Base-by-base conservation (phyloP, 2,113 vertebrate species). In the Istiophorus platypterus region DNA sequence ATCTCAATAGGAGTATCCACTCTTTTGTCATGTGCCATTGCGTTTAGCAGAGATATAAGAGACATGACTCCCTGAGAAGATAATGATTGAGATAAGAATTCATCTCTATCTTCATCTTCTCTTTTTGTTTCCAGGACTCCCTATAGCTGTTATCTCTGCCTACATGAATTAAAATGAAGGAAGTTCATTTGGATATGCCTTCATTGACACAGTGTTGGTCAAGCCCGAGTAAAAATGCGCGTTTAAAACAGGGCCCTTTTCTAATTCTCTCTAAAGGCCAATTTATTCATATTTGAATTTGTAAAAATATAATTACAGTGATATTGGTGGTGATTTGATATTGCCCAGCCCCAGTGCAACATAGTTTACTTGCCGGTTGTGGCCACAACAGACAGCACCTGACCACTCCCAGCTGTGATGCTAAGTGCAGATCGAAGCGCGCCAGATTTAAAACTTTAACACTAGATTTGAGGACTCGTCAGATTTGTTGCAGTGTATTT, bases 1-100 rank as follows among this genome's bases (percentile, higher is more conserved):
- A 34, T 26, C 9, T 37, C 3, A 42, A 6, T 26, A 7, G 45
- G 0, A 24, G 58, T 31, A 42, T 24, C 24, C 24, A n/a, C 49
- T 68, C 42, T 27, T 75, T 61, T n/a, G 78, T 81, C 24, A 47
- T 42, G 41, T 42, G 41, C 41, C 41, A 13, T 13, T 34, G 5
- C 58, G 45, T 81, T 37, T 42, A 72, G 52, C 22, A 12, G 26
- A 8, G 24, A 13, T 58, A 37, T 54, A 74, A 76, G 13, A 61
- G 71, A 71, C 26, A 34, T 7, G 26, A 56, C 27, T 37, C n/a
- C 34, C 26, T 61, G 18, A 12, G 62, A 20, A 68, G 67, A 72
- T 42, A 18, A 56, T 8, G 37, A n/a, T 41, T 29, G 39, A 72
- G 67, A 71, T 71, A 56, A 56, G 8, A 45, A 77, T 72, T 84